Evolutionary conservation across 2,113 vertebrate genomes (phyloP).

Genomic region (Megalops atlanticus): DNA sequence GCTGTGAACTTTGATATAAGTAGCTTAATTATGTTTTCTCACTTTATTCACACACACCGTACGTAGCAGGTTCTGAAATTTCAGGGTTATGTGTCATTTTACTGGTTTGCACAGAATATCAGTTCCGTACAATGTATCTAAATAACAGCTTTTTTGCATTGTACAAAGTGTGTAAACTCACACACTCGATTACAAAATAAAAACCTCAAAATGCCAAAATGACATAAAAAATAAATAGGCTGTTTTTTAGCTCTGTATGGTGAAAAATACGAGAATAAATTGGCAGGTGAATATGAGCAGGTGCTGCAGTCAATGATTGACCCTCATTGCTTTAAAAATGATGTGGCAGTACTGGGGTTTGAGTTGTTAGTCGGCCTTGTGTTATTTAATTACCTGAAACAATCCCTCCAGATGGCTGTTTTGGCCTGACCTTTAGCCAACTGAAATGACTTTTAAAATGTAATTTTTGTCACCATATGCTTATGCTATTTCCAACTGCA

Average conservation of each 20-base stretch:
- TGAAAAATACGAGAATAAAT: too few relatives aligned
- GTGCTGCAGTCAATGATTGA: neutral
- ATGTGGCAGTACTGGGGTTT: neutral
- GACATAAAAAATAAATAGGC: too few relatives aligned
- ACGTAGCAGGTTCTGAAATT: neutral
- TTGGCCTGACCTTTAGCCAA: too few relatives aligned
- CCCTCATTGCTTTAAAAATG: neutral
- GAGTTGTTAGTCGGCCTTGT: neutral
- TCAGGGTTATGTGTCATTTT: slow-evolving; percentile 3
- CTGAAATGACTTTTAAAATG: neutral
- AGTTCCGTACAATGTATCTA: too few relatives aligned
- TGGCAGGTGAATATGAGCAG: neutral
- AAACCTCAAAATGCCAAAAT: too few relatives aligned
- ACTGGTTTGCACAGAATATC: too few relatives aligned
- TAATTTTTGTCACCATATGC: neutral
- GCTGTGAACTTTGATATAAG: slow-evolving; percentile 20
- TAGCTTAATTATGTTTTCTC: neutral
- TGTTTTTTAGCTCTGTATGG: too few relatives aligned
- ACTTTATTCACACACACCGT: neutral
- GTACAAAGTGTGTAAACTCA: too few relatives aligned
- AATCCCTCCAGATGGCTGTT: too few relatives aligned
- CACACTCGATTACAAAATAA: too few relatives aligned
- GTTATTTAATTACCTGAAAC: neutral
- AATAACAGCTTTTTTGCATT: too few relatives aligned
- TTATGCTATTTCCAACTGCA: neutral